These are phyloP conservation scores for Spinus pinus DNA, from an alignment of 2,797 vertebrate genomes.

Conservation along the genomic window DNA sequence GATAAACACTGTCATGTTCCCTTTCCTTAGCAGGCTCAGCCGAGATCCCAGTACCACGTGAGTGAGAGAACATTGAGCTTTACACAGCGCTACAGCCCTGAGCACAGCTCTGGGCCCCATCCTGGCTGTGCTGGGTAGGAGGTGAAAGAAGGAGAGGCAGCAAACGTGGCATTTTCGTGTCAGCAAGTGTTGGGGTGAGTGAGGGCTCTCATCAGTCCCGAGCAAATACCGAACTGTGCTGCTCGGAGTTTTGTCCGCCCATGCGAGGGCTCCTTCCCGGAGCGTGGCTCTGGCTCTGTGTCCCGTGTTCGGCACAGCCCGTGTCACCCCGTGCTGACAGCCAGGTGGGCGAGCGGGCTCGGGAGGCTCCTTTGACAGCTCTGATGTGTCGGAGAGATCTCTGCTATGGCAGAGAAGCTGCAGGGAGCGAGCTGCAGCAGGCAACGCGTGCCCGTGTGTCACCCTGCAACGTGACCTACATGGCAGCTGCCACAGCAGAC, in stretches of 20 bases:
- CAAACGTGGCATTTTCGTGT: background rate
- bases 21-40: background rate
- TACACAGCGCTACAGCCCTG: fast-evolving
- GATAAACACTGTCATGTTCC: background rate
- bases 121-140: background rate
- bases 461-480: background rate
- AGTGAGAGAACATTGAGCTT: background rate
- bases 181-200: background rate
- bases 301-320: fast-evolving
- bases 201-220: background rate
- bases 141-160: background rate
- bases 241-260: background rate
- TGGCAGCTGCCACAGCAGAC: background rate
- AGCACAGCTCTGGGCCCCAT: background rate
- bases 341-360: background rate
- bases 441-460: background rate
- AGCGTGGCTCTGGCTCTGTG: fast-evolving
- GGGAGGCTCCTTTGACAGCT: background rate
- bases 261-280: fast-evolving
- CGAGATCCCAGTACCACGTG: background rate
- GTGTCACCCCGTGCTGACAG: background rate
- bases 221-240: fast-evolving
- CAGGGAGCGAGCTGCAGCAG: background rate
- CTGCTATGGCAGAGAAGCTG: fast-evolving
- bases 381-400: background rate